Base-by-base conservation (phyloP, 1,140 invertebrate species). In the Rhyacophila brunnea region DNA sequence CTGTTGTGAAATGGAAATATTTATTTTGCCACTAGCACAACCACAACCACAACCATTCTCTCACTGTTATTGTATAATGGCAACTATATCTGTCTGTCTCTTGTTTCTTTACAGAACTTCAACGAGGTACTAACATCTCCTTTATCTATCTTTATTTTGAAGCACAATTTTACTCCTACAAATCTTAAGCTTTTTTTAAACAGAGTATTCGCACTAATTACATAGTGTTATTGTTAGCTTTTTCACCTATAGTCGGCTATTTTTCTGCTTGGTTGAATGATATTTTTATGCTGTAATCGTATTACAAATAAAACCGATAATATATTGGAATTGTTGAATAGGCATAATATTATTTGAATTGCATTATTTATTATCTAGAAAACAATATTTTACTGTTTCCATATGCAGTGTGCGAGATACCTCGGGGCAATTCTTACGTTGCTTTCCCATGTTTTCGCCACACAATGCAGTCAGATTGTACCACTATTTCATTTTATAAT, bases 101-200 rank as follows among this genome's bases (percentile, higher is more conserved):
- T 65, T 65, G 47, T 65, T 45, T 65, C 52, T 65, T 65, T 65
- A 60, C 62, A 65, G 62, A 65, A 60, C 55, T 58, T 65, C 62
- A 65, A 58, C 58, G 62, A 65, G 62, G 62, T 65, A 65, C 58
- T 60, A 17, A 53, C 57, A 28, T 58, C 47, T 60, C 20, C 19
- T 52, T 62, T 44, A 40, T 38, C 19, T 57, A 50, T 43, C 36
- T 52, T 55, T 38, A 51, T 42, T 43, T 48, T 40, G 23, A 40
- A 15, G 53, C 53, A 56, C 53, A 56, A 35, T 54, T 56, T 54
- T 45, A 40, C 43, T 54, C 28, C 46, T 18, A 40, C 3, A 40
- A n/a, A 40, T 40, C 15, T 11, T 40, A 40, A n/a, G 11, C 15
- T 40, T 40, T 6, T 40, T 40, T 15, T 5, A 40, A 4, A 40